A percentile compares a stretch with the other conserved stretches of the same genome.
Evolutionary conservation across 2,113 vertebrate genomes (phyloP).

Genomic region (Suricata suricatta): DNA sequence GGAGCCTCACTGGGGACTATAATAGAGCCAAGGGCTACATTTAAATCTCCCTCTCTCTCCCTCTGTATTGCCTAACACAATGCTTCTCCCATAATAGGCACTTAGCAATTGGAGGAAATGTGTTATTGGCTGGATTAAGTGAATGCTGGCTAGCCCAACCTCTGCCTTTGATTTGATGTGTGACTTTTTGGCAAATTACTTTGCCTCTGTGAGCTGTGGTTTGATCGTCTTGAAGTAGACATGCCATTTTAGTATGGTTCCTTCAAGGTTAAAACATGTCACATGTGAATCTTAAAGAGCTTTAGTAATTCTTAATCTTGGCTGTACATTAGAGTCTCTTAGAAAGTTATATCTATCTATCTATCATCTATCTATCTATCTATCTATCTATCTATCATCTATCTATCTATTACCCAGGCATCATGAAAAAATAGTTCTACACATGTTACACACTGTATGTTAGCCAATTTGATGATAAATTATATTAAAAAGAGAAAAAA

Average conservation of each 20-base stretch:
- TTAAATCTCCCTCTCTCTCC: not conserved
- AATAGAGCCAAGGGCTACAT: not conserved
- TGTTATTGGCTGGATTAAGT: not conserved
- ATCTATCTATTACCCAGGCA: no score
- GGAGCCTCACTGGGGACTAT: not conserved
- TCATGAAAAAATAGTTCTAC: no score
- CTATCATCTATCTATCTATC: not conserved
- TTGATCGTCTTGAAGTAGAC: not conserved
- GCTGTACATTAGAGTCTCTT: not conserved
- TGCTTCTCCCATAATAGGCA: not conserved
- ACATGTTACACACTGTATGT: no score
- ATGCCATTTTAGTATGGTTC: not conserved
- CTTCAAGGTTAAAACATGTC: not conserved
- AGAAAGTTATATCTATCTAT: not conserved
- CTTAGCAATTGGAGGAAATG: not conserved
- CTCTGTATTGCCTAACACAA: not conserved
- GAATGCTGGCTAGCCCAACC: not conserved
- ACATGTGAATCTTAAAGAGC: not conserved
- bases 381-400: no score
- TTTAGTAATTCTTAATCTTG: not conserved
- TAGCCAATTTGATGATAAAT: no score
- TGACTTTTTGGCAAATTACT: not conserved
- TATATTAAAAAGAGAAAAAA: no score
- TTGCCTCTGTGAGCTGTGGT: not conserved
- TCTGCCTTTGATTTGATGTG: not conserved